These are phyloP conservation scores for Coremacera marginata DNA, from an alignment of 2,888 invertebrate genomes.

Conservation along the genomic window DNA sequence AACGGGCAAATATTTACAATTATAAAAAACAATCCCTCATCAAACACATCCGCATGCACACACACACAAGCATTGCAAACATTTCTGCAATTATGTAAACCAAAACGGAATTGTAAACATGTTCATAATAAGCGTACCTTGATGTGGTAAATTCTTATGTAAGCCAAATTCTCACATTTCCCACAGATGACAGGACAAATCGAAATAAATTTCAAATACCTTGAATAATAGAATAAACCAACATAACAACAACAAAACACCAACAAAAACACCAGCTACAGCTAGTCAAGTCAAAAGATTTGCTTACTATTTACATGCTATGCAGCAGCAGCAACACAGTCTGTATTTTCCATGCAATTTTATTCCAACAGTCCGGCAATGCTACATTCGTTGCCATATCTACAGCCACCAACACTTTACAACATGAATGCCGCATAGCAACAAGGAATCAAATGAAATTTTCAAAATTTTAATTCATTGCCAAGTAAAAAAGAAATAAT, in stretches of 20 bases:
- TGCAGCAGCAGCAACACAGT: background rate
- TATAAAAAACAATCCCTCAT: background rate
- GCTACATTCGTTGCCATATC: background rate
- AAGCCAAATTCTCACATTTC: background rate
- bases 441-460: background rate
- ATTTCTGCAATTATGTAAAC: background rate
- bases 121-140: background rate
- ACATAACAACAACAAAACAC: conserved; percentile 12
- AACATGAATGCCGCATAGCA: background rate
- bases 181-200: background rate
- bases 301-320: too few species aligned
- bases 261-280: background rate
- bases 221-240: background rate
- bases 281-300: background rate
- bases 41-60: background rate
- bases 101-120: background rate
- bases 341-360: background rate
- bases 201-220: conserved; percentile 1
- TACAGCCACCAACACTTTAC: background rate
- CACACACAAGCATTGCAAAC: background rate
- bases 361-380: background rate
- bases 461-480: conserved; percentile 11
- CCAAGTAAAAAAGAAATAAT: background rate
- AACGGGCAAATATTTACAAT: too few species aligned
- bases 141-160: background rate